Conservation (phyloP, 2,113 vertebrate genomes). For the Carlito syrichta region DNA sequence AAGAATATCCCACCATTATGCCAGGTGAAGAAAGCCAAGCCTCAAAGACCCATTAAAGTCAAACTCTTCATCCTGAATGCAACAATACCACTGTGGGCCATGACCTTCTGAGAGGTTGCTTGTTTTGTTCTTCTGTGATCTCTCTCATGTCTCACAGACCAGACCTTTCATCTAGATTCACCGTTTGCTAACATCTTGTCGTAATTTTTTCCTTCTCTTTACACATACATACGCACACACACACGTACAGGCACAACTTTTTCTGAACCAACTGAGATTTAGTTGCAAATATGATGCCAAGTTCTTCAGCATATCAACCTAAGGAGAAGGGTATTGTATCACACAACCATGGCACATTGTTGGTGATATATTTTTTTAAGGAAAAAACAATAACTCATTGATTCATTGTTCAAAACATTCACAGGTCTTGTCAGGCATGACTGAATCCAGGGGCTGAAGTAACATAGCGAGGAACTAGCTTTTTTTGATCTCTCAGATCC, state of each 20-base stretch:
- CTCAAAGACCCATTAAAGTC: neutral
- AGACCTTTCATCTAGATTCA: no score
- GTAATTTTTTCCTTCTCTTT: neutral
- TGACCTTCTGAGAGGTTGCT: neutral
- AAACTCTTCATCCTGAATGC: neutral
- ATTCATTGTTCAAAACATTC: neutral
- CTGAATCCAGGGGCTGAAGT: neutral
- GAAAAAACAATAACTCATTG: neutral
- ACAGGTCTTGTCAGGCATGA: neutral
- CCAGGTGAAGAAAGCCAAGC: neutral
- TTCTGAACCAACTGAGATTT: neutral
- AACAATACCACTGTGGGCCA: accelerated
- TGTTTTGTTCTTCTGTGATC: accelerated
- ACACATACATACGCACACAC: neutral
- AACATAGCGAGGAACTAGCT: neutral
- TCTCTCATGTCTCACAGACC: no score
- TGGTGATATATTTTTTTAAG: neutral
- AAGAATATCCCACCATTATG: neutral
- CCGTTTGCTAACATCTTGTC: neutral
- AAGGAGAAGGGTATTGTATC: neutral
- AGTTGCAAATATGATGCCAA: neutral
- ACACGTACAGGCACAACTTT: no score
- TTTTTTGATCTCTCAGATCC: neutral
- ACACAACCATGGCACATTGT: neutral
- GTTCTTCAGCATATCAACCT: neutral